phyloP scores from a whole-genome alignment of 2,797 vertebrate species.

The Tragopan temminckii region DNA sequence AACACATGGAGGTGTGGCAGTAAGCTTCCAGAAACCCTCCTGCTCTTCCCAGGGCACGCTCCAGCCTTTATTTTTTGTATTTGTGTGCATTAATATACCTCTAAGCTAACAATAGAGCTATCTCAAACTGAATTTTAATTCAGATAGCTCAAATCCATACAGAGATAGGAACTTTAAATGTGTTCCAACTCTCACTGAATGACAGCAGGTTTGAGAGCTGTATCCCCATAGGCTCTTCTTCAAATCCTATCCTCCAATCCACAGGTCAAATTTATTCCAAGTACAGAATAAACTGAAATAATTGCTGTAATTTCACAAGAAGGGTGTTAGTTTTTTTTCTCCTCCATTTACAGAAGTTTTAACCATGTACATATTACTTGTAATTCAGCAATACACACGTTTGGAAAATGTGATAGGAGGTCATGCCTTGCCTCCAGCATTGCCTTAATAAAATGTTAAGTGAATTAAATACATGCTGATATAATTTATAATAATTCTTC shows the following conservation, averaged over 20 bases:
- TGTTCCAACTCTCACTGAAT: background rate
- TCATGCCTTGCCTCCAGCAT: background rate
- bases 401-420: background rate
- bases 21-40: background rate
- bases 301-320: background rate
- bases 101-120: background rate
- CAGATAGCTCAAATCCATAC: background rate
- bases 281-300: background rate
- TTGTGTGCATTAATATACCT: background rate
- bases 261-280: background rate
- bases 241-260: background rate
- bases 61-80: background rate
- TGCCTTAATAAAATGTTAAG: background rate
- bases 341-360: background rate
- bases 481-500: background rate
- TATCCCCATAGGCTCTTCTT: background rate
- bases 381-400: background rate
- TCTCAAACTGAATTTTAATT: background rate
- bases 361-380: background rate
- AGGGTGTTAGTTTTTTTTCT: background rate
- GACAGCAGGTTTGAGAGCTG: background rate
- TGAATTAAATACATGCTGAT: background rate
- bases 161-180: background rate
- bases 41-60: background rate
- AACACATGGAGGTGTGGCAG: accelerated